Base-by-base conservation (phyloP, 1,140 invertebrate species). In the Brachystomella parvula region DNA sequence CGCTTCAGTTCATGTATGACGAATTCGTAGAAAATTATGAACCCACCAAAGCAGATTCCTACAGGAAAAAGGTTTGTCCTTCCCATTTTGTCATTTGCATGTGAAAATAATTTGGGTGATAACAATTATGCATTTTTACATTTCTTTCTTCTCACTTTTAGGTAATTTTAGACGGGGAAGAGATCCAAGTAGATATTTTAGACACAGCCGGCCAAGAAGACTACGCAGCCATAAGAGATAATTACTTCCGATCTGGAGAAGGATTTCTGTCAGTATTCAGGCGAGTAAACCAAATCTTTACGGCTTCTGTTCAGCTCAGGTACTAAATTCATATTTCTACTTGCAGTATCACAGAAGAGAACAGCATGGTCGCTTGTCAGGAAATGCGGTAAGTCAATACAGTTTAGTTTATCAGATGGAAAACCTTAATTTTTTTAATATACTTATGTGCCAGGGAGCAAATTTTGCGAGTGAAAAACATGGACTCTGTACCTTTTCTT, bases 11-110 rank as follows among this genome's bases (percentile, higher is more conserved):
- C 78, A 99, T 99, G 96, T 99, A 99, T 79, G 96, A 98, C 80
- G 96, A 99, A 87, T 99, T 99, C 83, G 93, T 99, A 2, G 94
- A 99, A 82, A 94, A 99, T 81, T 99, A 99, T 78, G 97, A 99
- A 81, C 97, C 97, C 58, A 99, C 97, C 39, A 99, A 99, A 82
- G 97, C 96, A 47, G 97, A 99, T 82, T 98, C 96, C 29, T 99
- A 99, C 78, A 84, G 96, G 73, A 99, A 99, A 82, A 97, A 97
- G 81, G 90, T 72, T 15, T 29, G 17, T 53, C 21, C 17, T 53
- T 15, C 21, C 3, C 21, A 15, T 12, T n/a, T n/a, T n/a, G n/a
- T n/a, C n/a, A n/a, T n/a, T 9, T 19, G 19, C 39, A 19, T 44
- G 19, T 44, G 19, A 6, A 44, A 44, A 44, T 44, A 44, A 9